Conservation (phyloP, 2,888 invertebrate genomes). For the Euzetes globulus region DNA sequence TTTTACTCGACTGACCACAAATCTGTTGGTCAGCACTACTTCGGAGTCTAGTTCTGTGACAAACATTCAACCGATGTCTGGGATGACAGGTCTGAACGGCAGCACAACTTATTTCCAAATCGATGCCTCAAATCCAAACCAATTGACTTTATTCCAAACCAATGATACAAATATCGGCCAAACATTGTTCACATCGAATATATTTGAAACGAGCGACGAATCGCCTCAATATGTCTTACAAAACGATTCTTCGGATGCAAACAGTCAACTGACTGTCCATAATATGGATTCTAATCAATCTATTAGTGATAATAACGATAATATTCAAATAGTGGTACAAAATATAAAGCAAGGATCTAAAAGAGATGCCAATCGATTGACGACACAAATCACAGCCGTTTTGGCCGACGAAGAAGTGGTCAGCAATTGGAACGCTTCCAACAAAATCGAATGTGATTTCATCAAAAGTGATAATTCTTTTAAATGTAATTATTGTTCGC, state of each 20-base stretch:
- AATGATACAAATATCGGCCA: background rate
- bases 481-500: slow-evolving; percentile 5
- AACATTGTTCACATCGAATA: background rate
- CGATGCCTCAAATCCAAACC: background rate
- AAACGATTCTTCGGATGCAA: background rate
- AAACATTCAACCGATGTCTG: background rate
- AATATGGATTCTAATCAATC: background rate
- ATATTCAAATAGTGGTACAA: background rate
- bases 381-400: background rate
- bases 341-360: background rate
- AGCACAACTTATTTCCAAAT: background rate
- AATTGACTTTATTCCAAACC: background rate
- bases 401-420: background rate
- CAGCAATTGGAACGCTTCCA: background rate
- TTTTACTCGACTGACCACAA: too few species aligned
- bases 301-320: background rate
- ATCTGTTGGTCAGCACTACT: too few species aligned
- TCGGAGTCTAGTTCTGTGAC: too few species aligned
- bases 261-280: background rate
- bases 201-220: background rate
- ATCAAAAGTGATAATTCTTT: background rate
- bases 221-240: background rate
- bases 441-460: too few species aligned
- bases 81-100: background rate
- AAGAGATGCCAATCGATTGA: background rate